phyloP scores from a whole-genome alignment of 2,797 vertebrate genomes.

The Amphiprion clarkii region DNA sequence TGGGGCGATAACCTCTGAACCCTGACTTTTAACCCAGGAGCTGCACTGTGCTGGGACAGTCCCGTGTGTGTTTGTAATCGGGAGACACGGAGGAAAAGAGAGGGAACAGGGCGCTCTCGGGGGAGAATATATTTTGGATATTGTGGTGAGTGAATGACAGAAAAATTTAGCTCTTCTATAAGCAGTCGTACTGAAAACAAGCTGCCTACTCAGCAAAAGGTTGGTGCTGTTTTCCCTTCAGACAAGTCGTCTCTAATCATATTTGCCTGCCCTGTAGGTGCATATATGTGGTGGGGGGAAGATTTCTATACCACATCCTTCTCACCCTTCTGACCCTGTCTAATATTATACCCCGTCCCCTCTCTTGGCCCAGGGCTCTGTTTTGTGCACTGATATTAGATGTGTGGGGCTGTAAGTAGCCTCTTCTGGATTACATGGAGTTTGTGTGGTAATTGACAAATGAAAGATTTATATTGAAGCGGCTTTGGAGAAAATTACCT shows the following conservation, averaged over 20 bases:
- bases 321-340: conserved; percentile 24
- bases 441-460: conserved; percentile 45
- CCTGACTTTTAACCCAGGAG: conserved; percentile 80
- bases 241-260: conserved; percentile 27
- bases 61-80: conserved; percentile 45
- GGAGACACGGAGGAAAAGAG: conserved; percentile 35
- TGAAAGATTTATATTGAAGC: conserved; percentile 55
- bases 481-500: conserved; percentile 50
- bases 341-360: conserved; percentile 37
- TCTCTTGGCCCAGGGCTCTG: conserved; percentile 14
- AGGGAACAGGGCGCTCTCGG: conserved; percentile 18
- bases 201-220: conserved; percentile 51
- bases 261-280: conserved; percentile 34
- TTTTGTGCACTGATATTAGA: conserved; percentile 47
- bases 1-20: conserved; percentile 85
- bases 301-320: conserved; percentile 44
- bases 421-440: conserved; percentile 40
- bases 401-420: conserved; percentile 21
- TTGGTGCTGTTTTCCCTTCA: conserved; percentile 24
- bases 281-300: conserved; percentile 23
- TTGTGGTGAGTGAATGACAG: conserved; percentile 41
- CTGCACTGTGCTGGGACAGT: conserved; percentile 36
- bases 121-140: conserved; percentile 49
- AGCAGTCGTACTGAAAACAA: conserved; percentile 38
- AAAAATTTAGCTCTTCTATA: conserved; percentile 36